Evolutionary conservation across 2,888 invertebrate genomes (phyloP).

Genomic region (Epirrhoe tristata): DNA sequence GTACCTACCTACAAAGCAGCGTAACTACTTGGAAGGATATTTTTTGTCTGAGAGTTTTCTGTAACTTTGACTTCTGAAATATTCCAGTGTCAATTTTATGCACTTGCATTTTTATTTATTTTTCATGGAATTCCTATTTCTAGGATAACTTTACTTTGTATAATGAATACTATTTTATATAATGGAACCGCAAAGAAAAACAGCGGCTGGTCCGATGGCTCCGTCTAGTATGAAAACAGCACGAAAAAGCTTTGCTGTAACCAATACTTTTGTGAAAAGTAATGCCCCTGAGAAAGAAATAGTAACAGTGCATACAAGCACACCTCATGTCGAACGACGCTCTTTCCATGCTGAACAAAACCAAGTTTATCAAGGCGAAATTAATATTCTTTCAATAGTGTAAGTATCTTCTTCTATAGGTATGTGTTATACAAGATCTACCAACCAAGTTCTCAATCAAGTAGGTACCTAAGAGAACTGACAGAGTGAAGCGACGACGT

Average conservation of each 20-base stretch:
- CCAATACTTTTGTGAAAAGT: slow-evolving; percentile 53
- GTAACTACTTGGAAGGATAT: not conserved
- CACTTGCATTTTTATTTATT: not conserved
- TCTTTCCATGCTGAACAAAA: slow-evolving; percentile 63
- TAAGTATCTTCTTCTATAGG: slow-evolving; percentile 48
- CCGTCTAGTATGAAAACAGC: slow-evolving; percentile 58
- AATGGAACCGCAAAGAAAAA: slow-evolving; percentile 72
- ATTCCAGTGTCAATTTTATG: slow-evolving; percentile 5
- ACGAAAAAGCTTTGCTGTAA: slow-evolving; percentile 64
- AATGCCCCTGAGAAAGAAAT: slow-evolving; percentile 64
- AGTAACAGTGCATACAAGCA: slow-evolving; percentile 69
- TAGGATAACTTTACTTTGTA: not conserved
- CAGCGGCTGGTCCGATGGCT: slow-evolving; percentile 68
- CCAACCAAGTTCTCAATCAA: not conserved
- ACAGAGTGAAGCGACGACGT: no score
- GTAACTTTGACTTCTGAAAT: slow-evolving; percentile 10
- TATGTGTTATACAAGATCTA: no score
- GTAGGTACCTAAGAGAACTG: no score
- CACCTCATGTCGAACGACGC: slow-evolving; percentile 66
- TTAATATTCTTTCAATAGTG: slow-evolving; percentile 76
- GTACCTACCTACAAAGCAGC: no score
- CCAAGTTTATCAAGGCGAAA: slow-evolving; percentile 72
- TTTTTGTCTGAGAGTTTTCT: not conserved
- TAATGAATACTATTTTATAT: slow-evolving; percentile 12
- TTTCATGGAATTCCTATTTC: not conserved